Base-by-base conservation (phyloP, 2,888 invertebrate genomes). In the Cheilosia impressa region DNA sequence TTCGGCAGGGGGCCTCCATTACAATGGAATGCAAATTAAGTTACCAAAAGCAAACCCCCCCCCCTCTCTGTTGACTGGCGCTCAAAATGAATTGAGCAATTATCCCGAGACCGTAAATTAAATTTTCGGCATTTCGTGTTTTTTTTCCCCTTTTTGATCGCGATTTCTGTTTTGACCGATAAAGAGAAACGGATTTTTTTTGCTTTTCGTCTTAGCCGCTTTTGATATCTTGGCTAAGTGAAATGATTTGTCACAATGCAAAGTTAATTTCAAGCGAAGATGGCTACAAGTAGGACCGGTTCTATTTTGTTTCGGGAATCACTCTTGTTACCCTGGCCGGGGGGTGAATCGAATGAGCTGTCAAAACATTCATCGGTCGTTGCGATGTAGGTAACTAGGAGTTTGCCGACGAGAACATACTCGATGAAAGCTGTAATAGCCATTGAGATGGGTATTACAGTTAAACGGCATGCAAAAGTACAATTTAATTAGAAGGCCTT, bases 171-270 rank as follows among this genome's bases (percentile, higher is more conserved):
- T 45, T 34, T 24, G 31, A 55, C 31, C 55, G n/a, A 17, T 4
- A 19, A 6, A n/a, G 5, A 24, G 10, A 0, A 47, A 50, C n/a
- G 17, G 13, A 45, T 62, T 31, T 55, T 55, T 52, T 53, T 68
- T 41, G 52, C 10, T 10, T 52, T 31, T 24, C 41, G 41, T 68
- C 58, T 76, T 60, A 76, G n/a, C 50, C 47, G 24, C 31, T 55
- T 27, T 43, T 55, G 58, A 69, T 31, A 38, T 63, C 53, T 38
- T 15, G 22, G 52, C 13, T 62, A 72, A 77, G 71, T 76, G 53
- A 81, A 71, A 58, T 76, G 43, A 82, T 76, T 81, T 76, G 81
- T 76, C 65, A 72, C 43, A 68, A 75, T 45, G 50, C 57, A 7
- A 45, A 72, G 45, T 43, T 50, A 72, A 58, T 53, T 38, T 27